Conservation (phyloP, 2,113 vertebrate genomes). For the Sander lucioperca region DNA sequence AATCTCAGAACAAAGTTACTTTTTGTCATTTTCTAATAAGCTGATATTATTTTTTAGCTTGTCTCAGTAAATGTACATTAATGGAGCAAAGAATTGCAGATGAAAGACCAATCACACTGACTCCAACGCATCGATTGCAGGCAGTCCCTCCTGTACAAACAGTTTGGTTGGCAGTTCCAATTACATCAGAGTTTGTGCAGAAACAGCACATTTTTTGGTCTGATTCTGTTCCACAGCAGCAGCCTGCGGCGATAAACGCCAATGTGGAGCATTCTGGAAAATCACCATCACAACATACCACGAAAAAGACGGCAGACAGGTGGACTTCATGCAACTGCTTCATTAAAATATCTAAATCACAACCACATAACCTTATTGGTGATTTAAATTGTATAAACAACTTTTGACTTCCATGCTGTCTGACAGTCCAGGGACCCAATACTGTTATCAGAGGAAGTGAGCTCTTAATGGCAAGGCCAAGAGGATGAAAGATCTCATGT, state of each 20-base stretch:
- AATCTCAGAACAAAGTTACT: not conserved
- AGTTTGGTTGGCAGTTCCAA: conserved; percentile 23
- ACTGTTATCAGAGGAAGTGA: conserved; percentile 65
- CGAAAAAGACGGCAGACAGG: conserved; percentile 18
- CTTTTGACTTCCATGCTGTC: not conserved
- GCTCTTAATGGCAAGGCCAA: conserved; percentile 43
- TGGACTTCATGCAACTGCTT: conserved; percentile 10
- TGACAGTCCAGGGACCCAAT: conserved; percentile 2
- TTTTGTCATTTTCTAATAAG: conserved; percentile 7
- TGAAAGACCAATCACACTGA: conserved; percentile 14
- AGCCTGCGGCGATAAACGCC: conserved; percentile 32
- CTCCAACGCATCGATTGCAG: conserved; percentile 14
- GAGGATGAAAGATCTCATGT: conserved; percentile 64
- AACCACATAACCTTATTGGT: not conserved
- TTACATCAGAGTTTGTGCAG: conserved; percentile 53
- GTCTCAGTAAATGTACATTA: conserved; percentile 8
- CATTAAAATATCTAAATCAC: conserved; percentile 12
- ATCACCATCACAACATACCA: conserved; percentile 13
- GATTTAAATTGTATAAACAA: not conserved
- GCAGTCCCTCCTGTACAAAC: conserved; percentile 32
- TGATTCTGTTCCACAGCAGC: conserved; percentile 34
- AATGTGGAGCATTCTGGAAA: conserved; percentile 31
- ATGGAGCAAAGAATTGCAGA: conserved; percentile 11
- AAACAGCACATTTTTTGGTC: conserved; percentile 40
- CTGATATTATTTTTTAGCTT: conserved; percentile 5